Conservation (phyloP, 1,140 invertebrate genomes). For the Araneus ventricosus region DNA sequence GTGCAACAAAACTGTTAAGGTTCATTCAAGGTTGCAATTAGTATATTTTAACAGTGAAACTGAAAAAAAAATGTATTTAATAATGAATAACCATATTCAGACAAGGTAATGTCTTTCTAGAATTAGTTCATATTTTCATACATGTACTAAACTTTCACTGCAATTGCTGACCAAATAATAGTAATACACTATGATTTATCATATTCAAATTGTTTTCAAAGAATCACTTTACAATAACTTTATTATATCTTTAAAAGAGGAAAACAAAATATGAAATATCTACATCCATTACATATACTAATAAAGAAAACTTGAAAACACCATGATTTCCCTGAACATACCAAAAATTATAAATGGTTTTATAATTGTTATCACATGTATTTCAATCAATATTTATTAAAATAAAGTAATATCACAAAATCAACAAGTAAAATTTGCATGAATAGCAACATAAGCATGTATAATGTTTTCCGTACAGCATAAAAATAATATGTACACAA, state of each 20-base stretch:
- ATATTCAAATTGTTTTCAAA: no score
- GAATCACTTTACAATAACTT: no score
- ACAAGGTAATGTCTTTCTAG: no score
- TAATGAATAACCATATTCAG: no score
- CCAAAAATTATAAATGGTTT: not conserved
- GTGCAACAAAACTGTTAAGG: no score
- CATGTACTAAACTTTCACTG: no score
- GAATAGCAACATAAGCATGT: not conserved
- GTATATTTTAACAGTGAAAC: no score
- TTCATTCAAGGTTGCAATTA: no score
- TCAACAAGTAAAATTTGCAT: not conserved
- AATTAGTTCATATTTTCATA: no score
- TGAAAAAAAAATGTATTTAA: no score
- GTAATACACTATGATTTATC: no score
- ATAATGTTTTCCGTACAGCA: not conserved
- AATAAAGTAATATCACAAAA: not conserved
- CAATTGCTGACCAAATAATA: no score
- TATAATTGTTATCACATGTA: not conserved
- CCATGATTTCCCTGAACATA: not conserved
- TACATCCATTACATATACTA: not conserved
- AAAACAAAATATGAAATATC: not conserved
- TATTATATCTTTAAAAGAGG: not conserved
- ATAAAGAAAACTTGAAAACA: not conserved
- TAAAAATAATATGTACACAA: slow-evolving; percentile 6
- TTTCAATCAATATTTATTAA: not conserved